phyloP scores from a whole-genome alignment of 2,888 invertebrate genomes.

The Scaeva pyrastri region DNA sequence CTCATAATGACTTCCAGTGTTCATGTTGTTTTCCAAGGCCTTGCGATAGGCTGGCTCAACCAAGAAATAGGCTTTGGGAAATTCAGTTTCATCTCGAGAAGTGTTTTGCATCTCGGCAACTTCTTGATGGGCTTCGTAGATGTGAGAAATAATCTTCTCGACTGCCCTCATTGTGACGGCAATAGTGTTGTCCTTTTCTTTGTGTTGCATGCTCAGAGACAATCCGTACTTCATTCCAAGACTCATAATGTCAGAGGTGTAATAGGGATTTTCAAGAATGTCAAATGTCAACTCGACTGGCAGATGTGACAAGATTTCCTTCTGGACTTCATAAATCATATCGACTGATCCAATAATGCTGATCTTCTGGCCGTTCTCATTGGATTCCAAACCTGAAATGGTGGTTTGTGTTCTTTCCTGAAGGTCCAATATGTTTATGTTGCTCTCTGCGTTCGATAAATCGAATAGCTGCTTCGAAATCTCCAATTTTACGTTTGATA shows the following conservation, averaged over 20 bases:
- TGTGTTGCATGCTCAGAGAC: constrained; percentile 92
- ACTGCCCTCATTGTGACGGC: constrained; percentile 95
- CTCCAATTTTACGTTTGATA: constrained; percentile 95
- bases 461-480: constrained; percentile 97
- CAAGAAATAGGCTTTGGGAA: constrained; percentile 88
- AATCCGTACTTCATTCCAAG: constrained; percentile 93
- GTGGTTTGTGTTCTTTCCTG: constrained; percentile 94
- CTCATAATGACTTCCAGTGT: constrained; percentile 73
- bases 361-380: constrained; percentile 92
- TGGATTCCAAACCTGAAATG: constrained; percentile 96
- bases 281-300: constrained; percentile 97
- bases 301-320: constrained; percentile 94
- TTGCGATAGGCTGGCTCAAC: constrained; percentile 75
- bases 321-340: constrained; percentile 94
- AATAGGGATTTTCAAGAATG: constrained; percentile 91
- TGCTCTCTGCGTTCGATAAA: constrained; percentile 92
- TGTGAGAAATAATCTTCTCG: constrained; percentile 93
- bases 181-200: constrained; percentile 93
- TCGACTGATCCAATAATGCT: constrained; percentile 95
- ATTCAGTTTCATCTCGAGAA: constrained; percentile 87
- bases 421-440: constrained; percentile 92
- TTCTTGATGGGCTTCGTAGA: constrained; percentile 94
- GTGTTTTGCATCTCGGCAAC: constrained; percentile 88
- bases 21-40: constrained; percentile 58
- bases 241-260: constrained; percentile 86